Base-by-base conservation (phyloP, 2,888 invertebrate species). In the Auanema freiburgensis region DNA sequence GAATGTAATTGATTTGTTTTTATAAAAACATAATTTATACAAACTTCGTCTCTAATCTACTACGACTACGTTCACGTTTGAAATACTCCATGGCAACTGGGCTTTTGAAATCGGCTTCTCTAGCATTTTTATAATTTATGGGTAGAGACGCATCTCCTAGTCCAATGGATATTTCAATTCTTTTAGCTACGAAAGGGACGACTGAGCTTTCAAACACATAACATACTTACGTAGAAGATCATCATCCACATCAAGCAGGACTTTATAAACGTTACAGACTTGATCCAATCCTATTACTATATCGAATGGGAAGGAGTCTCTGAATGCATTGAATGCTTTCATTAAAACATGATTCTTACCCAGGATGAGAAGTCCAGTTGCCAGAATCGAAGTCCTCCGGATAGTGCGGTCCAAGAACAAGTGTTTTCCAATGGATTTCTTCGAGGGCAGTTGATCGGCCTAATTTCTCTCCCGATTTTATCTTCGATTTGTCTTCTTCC, bases 211-310 rank as follows among this genome's bases (percentile, higher is more conserved):
- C 2, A 52, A 3, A 52, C 18, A 21, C n/a, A 52, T 12, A 18
- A 41, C n/a, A 4, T 6, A 52, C 62, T 53, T 56, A 77, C 77
- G 77, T 14, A 67, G 68, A 24, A 71, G 57, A 5, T 59, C 42
- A 12, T 74, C 72, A 46, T 71, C 71, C 18, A 71, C 74, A n/a
- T 72, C 74, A 12, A 78, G 65, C 43, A 71, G 57, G 1, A 78
- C 66, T 53, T 78, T 78, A 60, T 78, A 76, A 58, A 78, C 72
- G 59, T 78, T 76, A 3, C 61, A 62, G 11, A 72, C 43, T 14
- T 70, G 59, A 12, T 68, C 59, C 10, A 78, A 57, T 2, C 74
- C 78, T n/a, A 78, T 41, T 0, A 78, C 72, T 18, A 78, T 65
- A 56, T 78, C 78, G 49, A 78, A 64, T 12, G 78, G 78, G 59